Conservation (phyloP, 2,797 vertebrate genomes). For the Myiotriccus ornatus region DNA sequence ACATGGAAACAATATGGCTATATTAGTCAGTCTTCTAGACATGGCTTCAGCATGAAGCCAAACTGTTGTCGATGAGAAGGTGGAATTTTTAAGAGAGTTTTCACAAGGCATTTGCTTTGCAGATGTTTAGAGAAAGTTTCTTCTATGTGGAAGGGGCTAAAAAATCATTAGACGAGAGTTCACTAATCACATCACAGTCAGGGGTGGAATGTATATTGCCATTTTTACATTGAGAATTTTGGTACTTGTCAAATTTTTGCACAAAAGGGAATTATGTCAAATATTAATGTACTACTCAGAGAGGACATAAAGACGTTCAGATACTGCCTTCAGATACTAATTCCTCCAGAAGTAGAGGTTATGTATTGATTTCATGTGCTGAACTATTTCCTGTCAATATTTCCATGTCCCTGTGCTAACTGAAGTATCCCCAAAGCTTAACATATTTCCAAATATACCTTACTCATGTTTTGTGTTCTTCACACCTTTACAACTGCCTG, state of each 20-base stretch:
- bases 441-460: not conserved
- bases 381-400: not conserved
- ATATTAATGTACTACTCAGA: not conserved
- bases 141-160: not conserved
- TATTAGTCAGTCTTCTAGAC: conserved; percentile 47
- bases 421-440: not conserved
- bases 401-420: not conserved
- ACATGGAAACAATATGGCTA: conserved; percentile 49
- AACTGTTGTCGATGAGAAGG: not conserved
- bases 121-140: not conserved
- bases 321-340: not conserved
- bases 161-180: not conserved
- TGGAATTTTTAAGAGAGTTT: not conserved
- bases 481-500: not conserved
- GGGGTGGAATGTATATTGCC: not conserved
- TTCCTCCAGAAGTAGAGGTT: not conserved
- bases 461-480: not conserved
- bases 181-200: not conserved
- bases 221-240: not conserved
- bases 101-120: not conserved
- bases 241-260: not conserved
- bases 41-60: not conserved
- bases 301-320: not conserved
- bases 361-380: not conserved
- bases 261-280: not conserved